phyloP scores from a whole-genome alignment of 1,140 invertebrate genomes.

The Bombyx mandarina region DNA sequence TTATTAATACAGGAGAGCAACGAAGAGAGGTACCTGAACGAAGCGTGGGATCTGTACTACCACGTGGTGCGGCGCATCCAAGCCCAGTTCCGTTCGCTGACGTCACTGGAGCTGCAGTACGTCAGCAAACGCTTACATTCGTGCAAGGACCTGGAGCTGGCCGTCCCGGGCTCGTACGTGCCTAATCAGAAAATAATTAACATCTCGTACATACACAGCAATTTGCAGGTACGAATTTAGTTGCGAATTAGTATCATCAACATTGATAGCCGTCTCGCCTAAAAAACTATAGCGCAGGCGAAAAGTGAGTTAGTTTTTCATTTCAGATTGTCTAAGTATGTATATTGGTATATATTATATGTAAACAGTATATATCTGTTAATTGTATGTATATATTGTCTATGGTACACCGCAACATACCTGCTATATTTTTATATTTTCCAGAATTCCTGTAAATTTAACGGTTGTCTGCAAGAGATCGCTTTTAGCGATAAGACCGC shows the following conservation, averaged over 20 bases:
- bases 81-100: slow-evolving; percentile 92
- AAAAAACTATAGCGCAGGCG: no score
- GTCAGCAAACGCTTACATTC: slow-evolving; percentile 93
- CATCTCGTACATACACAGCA: slow-evolving; percentile 91
- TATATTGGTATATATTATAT: no score
- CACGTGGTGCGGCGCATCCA: slow-evolving; percentile 97
- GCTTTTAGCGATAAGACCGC: no score
- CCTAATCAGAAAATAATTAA: slow-evolving; percentile 89
- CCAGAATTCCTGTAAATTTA: no score
- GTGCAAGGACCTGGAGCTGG: slow-evolving; percentile 93
- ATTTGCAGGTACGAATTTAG: slow-evolving; percentile 79
- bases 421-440: no score
- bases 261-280: neutral
- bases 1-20: slow-evolving; percentile 72
- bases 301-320: no score
- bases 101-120: slow-evolving; percentile 92
- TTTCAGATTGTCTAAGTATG: no score
- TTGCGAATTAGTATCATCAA: slow-evolving; percentile 68
- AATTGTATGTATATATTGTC: no score
- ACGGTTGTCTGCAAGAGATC: no score
- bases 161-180: slow-evolving; percentile 95
- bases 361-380: no score
- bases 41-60: slow-evolving; percentile 99
- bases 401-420: no score
- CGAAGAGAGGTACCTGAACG: slow-evolving; percentile 92